A percentile compares a stretch with the other conserved stretches of the same genome.
These are phyloP conservation scores for Adrianichthys oophorus DNA, from an alignment of 2,797 vertebrate species.

Conservation along the genomic window DNA sequence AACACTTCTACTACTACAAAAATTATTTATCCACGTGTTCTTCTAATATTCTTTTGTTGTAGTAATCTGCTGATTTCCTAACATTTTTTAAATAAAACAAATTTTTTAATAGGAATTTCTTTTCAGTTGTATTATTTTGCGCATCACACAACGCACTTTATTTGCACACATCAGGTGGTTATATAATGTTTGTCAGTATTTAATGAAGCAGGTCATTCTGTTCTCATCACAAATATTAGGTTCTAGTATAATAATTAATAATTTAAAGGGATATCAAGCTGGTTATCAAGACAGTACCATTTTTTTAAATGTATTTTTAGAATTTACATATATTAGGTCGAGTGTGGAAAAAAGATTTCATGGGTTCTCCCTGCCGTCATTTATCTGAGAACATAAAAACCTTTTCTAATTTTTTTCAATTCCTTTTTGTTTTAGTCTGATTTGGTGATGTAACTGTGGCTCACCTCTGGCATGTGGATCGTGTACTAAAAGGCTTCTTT, in stretches of 20 bases:
- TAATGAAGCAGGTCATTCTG: background rate
- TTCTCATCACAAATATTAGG: background rate
- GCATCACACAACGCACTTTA: slow-evolving; percentile 6
- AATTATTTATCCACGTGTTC: no score
- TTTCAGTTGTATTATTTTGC: background rate
- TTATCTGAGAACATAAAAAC: no score
- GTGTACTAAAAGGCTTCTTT: slow-evolving; percentile 12
- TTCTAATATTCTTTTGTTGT: no score
- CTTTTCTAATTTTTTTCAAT: background rate
- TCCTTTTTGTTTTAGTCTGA: background rate
- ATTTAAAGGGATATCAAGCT: background rate
- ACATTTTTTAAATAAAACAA: no score
- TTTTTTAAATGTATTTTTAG: no score
- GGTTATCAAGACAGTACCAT: background rate
- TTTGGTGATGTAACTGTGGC: slow-evolving; percentile 2
- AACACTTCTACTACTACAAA: no score
- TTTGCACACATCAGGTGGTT: background rate
- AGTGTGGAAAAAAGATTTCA: no score
- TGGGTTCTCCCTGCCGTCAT: no score
- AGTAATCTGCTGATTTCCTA: no score
- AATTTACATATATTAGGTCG: no score
- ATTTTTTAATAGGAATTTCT: no score
- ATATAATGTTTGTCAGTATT: background rate
- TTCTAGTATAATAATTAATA: slow-evolving; percentile 6
- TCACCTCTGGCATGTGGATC: background rate